Evolutionary conservation across 1,140 invertebrate genomes (phyloP).

Genomic region (Cotesia chilonis): DNA sequence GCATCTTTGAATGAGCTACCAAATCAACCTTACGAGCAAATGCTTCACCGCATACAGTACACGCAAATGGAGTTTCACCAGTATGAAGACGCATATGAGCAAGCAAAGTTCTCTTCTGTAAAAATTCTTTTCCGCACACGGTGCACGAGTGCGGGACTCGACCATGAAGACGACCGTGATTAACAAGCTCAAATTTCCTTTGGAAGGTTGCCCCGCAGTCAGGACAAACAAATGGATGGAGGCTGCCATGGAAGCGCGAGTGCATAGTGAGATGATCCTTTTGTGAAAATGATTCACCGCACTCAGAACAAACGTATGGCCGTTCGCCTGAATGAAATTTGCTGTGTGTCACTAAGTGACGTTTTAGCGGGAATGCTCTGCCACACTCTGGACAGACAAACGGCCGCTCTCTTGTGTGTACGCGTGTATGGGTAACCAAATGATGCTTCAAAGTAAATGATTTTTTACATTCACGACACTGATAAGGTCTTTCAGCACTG

Average conservation of each 20-base stretch:
- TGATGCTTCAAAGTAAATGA: slow-evolving; percentile 86
- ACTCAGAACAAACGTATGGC: slow-evolving; percentile 86
- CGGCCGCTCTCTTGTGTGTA: slow-evolving; percentile 77
- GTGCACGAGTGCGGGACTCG: slow-evolving; percentile 82
- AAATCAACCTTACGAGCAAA: slow-evolving; percentile 77
- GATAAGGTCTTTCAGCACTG: slow-evolving; percentile 81
- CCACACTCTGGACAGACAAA: slow-evolving; percentile 85
- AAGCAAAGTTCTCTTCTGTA: slow-evolving; percentile 82
- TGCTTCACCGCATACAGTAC: slow-evolving; percentile 78
- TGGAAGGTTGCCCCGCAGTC: slow-evolving; percentile 85
- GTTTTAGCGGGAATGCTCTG: slow-evolving; percentile 80
- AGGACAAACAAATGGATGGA: slow-evolving; percentile 82
- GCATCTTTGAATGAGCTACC: slow-evolving; percentile 75
- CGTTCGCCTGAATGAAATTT: slow-evolving; percentile 88
- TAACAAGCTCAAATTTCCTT: slow-evolving; percentile 84
- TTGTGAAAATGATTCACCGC: slow-evolving; percentile 87
- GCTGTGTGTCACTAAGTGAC: slow-evolving; percentile 84
- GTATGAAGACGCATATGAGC: slow-evolving; percentile 77
- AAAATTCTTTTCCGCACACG: slow-evolving; percentile 83
- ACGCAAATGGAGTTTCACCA: slow-evolving; percentile 72
- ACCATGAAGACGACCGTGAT: slow-evolving; percentile 82
- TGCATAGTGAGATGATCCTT: slow-evolving; percentile 83
- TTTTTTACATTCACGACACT: slow-evolving; percentile 86
- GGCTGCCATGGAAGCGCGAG: slow-evolving; percentile 82
- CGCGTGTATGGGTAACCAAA: slow-evolving; percentile 79